Evolutionary conservation across 2,113 vertebrate species (phyloP), one percentile per base, ranked within the genome.

Genomic region (Vulpes lagopus): DNA sequence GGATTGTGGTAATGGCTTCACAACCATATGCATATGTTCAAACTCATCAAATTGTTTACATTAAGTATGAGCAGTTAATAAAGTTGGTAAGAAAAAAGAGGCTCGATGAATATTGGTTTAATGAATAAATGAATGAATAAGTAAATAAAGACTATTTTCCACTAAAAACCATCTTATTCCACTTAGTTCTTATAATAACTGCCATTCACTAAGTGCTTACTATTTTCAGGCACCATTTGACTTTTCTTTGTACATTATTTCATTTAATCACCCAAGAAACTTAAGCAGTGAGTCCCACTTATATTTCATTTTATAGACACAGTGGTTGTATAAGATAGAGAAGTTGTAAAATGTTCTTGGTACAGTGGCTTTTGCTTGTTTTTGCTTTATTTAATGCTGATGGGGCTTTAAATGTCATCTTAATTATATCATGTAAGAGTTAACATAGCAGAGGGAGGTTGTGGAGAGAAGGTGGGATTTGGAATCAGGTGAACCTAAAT

Each of bases 51-150:
- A 88, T 14, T 14, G 11, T 59, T 15, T 25, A 51, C 20, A 20
- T 76, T 59, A 76, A 82, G n/a, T 14, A 12, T 22, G 20, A n/a
- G 11, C 16, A 30, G 49, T 22, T 32, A 55, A 5, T 17, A 57
- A 64, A 82, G 14, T 30, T 51, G 2, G 64, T 73, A 19, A 49
- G 49, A 76, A 43, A 73, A 32, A 62, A 25, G 38, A 85, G n/a
- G 16, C 12, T 74, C 3, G 53, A 20, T 35, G 55, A 89, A 27
- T 62, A 74, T 17, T 62, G 57, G 12, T 57, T 62, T 51, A 84
- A 20, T 84, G 53, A 93, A 43, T 85, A 80, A 88, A 94, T 90
- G 85, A 89, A 30, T 89, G 43, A 79, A 10, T 55, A 79, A 91
- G 62, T 35, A 79, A 83, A 74, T 49, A 64, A 93, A 80, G 30